Conservation (phyloP, 2,797 vertebrate species). For the Margarornis squamiger region DNA sequence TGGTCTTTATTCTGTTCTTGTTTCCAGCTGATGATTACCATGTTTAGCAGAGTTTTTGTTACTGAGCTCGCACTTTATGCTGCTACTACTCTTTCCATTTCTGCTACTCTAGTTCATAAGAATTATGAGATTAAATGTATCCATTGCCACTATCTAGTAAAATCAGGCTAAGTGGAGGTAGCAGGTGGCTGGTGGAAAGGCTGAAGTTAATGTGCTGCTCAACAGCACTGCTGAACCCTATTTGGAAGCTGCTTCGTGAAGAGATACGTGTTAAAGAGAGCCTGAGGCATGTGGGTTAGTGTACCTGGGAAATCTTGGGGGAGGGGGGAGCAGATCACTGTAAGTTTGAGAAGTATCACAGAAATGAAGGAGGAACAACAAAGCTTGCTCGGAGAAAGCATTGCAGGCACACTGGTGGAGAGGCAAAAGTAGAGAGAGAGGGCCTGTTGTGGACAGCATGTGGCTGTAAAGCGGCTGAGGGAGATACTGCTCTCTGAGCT, state of each 20-base stretch:
- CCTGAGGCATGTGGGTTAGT: not conserved
- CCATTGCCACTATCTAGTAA: not conserved
- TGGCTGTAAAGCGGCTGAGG: not conserved
- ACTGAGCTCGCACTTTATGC: not conserved
- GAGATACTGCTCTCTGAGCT: not conserved
- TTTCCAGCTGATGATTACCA: not conserved
- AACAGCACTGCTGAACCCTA: not conserved
- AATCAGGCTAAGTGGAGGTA: not conserved
- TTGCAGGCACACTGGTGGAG: not conserved
- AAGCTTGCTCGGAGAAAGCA: not conserved
- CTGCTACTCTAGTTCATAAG: not conserved
- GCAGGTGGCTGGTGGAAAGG: not conserved
- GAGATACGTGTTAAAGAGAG: not conserved
- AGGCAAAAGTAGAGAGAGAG: not conserved
- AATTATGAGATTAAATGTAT: not conserved
- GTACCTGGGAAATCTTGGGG: not conserved
- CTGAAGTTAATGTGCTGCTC: not conserved
- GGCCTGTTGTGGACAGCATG: rapidly evolving
- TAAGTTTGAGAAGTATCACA: not conserved
- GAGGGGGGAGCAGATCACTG: rapidly evolving
- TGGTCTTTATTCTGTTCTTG: not conserved
- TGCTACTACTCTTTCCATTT: not conserved
- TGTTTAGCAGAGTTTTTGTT: not conserved
- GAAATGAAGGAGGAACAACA: not conserved
- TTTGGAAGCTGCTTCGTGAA: not conserved